phyloP scores from a whole-genome alignment of 2,888 invertebrate species.

The Aquatica leii region DNA sequence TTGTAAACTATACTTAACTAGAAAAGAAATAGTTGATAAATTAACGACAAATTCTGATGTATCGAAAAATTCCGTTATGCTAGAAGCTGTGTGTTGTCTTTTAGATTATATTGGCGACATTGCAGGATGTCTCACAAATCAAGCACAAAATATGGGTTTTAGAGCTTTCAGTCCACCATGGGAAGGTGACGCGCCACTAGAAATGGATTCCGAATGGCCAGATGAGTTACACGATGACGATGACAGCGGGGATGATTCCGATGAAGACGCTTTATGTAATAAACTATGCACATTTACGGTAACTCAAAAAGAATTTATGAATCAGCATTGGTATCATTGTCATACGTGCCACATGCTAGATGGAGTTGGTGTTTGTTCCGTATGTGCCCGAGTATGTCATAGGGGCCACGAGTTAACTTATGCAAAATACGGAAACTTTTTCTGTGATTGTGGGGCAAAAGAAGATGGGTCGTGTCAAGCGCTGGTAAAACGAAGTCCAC shows the following conservation, averaged over 20 bases:
- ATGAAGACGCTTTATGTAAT: constrained; percentile 88
- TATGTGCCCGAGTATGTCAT: constrained; percentile 97
- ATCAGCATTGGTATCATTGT: constrained; percentile 99
- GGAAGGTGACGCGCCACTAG: constrained; percentile 80
- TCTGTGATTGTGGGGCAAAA: constrained; percentile 98
- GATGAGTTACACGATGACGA: constrained; percentile 92
- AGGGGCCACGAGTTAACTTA: constrained; percentile 96
- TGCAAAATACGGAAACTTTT: constrained; percentile 98
- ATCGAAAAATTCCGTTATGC: constrained; percentile 62
- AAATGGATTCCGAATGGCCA: constrained; percentile 83
- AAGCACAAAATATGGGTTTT: constrained; percentile 35
- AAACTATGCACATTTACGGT: constrained; percentile 96
- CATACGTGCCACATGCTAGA: constrained; percentile 99
- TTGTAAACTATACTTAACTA: constrained; percentile 69
- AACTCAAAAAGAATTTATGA: constrained; percentile 98
- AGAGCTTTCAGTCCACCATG: constrained; percentile 75
- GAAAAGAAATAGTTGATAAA: constrained; percentile 67
- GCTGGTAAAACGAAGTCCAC: constrained; percentile 69
- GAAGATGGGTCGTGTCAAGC: constrained; percentile 83
- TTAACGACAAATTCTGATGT: constrained; percentile 62
- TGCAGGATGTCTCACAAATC: constrained; percentile 63
- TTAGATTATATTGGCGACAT: constrained; percentile 86
- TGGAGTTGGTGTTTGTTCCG: constrained; percentile 96
- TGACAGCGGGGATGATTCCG: constrained; percentile 94
- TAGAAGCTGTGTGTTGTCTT: constrained; percentile 84